These are phyloP conservation scores for Telmatherina bonti DNA, from an alignment of 2,797 vertebrate genomes.

Conservation along the genomic window DNA sequence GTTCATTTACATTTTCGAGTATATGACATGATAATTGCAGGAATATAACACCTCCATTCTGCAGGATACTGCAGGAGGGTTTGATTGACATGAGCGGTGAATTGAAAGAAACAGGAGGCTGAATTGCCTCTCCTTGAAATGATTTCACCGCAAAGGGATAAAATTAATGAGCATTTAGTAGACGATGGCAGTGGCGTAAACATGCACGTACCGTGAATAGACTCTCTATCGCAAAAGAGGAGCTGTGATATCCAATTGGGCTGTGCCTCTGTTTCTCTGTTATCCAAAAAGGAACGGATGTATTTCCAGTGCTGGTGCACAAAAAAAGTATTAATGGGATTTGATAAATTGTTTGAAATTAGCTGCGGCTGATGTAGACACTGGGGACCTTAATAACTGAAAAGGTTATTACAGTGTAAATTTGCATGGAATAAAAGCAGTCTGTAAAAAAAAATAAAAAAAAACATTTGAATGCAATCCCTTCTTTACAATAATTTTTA, in stretches of 20 bases:
- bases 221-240: constrained; percentile 75
- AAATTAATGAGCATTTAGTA: constrained; percentile 99
- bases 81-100: constrained; percentile 99
- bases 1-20: constrained; percentile 99
- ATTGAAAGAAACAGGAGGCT: constrained; percentile 99
- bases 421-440: constrained; percentile 28
- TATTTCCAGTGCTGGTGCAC: constrained; percentile 38
- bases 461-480: constrained; percentile 8
- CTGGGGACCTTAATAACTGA: constrained; percentile 50
- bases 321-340: constrained; percentile 59
- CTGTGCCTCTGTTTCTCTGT: constrained; percentile 45
- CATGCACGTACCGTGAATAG: constrained; percentile 91
- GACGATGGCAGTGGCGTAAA: constrained; percentile 92
- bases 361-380: constrained; percentile 54
- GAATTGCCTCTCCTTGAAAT: constrained; percentile 95
- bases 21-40: constrained; percentile 99
- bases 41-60: constrained; percentile 99
- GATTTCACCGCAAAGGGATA: constrained; percentile 97
- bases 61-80: constrained; percentile 90
- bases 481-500: constrained; percentile 3
- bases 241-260: constrained; percentile 72
- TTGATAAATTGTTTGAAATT: constrained; percentile 69
- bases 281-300: constrained; percentile 52
- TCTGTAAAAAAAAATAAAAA: constrained; percentile 15
- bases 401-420: constrained; percentile 45